A percentile compares a stretch with the other conserved stretches of the same genome.
Conservation (phyloP, 2,113 vertebrate species). For the Chitala chitala region DNA sequence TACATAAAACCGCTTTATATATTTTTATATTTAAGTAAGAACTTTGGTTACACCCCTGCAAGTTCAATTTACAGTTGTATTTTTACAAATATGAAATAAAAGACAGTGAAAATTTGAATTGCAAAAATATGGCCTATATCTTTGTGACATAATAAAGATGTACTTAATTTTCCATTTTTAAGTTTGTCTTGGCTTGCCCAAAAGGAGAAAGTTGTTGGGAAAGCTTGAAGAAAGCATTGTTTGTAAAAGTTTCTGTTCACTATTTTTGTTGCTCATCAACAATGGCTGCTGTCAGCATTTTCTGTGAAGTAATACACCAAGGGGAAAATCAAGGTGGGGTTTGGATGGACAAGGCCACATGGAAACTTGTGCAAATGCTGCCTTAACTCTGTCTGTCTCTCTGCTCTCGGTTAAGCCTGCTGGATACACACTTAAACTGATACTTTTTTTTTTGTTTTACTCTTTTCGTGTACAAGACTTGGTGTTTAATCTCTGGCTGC, state of each 20-base stretch:
- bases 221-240: slow-evolving; percentile 86
- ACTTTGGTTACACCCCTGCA: slow-evolving; percentile 71
- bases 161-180: slow-evolving; percentile 61
- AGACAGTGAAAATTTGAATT: slow-evolving; percentile 49
- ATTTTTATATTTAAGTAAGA: slow-evolving; percentile 44
- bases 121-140: slow-evolving; percentile 87
- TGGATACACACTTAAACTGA: neutral
- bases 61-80: slow-evolving; percentile 68
- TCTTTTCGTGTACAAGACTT: neutral
- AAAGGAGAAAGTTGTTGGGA: slow-evolving; percentile 70
- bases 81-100: slow-evolving; percentile 31
- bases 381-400: slow-evolving; percentile 22
- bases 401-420: neutral
- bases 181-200: slow-evolving; percentile 92
- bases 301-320: slow-evolving; percentile 88
- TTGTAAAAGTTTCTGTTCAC: slow-evolving; percentile 71
- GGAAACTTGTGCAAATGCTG: slow-evolving; percentile 22
- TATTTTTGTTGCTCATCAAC: slow-evolving; percentile 71
- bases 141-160: slow-evolving; percentile 74
- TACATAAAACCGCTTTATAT: neutral
- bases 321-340: slow-evolving; percentile 82
- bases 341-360: slow-evolving; percentile 75
- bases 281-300: slow-evolving; percentile 93
- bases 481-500: neutral
- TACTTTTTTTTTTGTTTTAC: neutral